phyloP scores from a whole-genome alignment of 2,888 invertebrate genomes.

The Psococerastis gibbosa region DNA sequence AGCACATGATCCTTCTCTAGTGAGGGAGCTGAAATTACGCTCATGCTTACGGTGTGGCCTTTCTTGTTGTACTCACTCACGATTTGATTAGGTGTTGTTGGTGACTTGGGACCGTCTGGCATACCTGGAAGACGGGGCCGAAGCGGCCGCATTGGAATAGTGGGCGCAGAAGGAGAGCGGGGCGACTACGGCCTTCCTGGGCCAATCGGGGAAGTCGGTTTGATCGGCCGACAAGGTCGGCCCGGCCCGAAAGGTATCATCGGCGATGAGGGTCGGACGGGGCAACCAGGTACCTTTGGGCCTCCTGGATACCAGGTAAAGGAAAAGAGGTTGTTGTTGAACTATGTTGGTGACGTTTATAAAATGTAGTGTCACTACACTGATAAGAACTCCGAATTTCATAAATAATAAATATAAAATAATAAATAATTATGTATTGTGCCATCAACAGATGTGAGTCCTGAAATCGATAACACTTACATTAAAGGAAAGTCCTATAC shows the following conservation, averaged over 20 bases:
- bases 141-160: conserved; percentile 28
- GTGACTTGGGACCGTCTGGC: conserved; percentile 28
- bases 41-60: too few relatives aligned
- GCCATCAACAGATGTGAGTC: too few relatives aligned
- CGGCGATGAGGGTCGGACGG: background rate
- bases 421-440: too few relatives aligned
- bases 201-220: background rate
- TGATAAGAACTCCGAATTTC: too few relatives aligned
- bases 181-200: background rate
- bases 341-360: too few relatives aligned
- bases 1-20: too few relatives aligned
- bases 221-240: background rate
- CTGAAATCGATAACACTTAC: too few relatives aligned
- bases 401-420: too few relatives aligned
- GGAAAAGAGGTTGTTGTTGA: too few relatives aligned
- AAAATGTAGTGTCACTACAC: too few relatives aligned
- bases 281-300: background rate
- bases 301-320: conserved; percentile 4
- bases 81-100: conserved; percentile 25
- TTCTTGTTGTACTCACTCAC: background rate
- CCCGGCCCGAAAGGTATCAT: background rate
- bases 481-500: too few relatives aligned
- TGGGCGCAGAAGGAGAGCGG: conserved; percentile 26
- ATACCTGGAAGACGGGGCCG: conserved; percentile 26
- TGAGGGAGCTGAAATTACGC: too few relatives aligned